These are phyloP conservation scores for Drosophila punjabiensis DNA, from an alignment of 1,140 invertebrate species.

Conservation along the genomic window DNA sequence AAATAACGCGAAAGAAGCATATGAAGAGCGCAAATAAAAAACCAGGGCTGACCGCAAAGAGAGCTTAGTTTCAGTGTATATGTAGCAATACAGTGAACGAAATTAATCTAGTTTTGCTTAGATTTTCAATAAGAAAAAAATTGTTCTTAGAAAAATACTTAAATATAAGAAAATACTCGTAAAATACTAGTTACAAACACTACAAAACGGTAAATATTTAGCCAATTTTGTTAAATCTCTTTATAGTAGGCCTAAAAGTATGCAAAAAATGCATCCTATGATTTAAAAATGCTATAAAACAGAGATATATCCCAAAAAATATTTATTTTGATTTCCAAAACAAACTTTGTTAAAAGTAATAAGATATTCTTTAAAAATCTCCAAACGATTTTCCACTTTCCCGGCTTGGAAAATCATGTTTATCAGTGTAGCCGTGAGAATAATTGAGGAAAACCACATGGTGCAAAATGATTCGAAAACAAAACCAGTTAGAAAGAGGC, in stretches of 20 bases:
- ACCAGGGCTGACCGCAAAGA: constrained; percentile 39
- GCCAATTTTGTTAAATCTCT: not conserved
- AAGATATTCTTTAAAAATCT: too few species aligned
- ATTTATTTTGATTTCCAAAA: too few species aligned
- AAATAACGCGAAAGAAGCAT: constrained; percentile 27
- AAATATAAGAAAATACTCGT: too few species aligned
- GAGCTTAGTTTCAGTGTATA: constrained; percentile 11
- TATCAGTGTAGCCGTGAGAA: constrained; percentile 50
- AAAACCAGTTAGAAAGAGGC: constrained; percentile 49
- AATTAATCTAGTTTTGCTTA: not conserved
- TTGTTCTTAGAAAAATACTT: too few species aligned
- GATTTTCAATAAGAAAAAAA: not conserved
- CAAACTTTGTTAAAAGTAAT: not conserved
- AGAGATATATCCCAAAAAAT: not conserved
- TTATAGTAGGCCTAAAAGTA: not conserved
- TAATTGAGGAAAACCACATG: constrained; percentile 79
- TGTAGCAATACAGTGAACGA: not conserved
- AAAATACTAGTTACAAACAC: too few species aligned
- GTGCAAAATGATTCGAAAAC: constrained; percentile 69
- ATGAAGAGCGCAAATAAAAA: constrained; percentile 48
- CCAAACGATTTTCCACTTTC: not conserved
- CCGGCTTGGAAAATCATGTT: not conserved
- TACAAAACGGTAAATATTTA: too few species aligned
- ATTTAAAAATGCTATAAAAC: not conserved
- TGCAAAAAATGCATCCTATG: not conserved